Base-by-base conservation (phyloP, 2,797 vertebrate genomes). In the Decapterus maruadsi region DNA sequence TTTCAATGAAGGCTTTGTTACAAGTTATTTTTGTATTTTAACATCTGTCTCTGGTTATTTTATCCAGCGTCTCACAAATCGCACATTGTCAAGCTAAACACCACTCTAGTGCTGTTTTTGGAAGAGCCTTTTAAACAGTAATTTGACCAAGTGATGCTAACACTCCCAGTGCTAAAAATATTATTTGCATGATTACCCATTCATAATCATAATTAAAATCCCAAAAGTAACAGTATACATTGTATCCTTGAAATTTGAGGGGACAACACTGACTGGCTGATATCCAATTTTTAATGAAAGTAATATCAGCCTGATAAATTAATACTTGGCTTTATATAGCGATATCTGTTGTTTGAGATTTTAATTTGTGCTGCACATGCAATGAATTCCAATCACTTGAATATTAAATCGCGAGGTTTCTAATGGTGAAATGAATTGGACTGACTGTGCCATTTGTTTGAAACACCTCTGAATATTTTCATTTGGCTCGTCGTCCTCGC, bases 301-400 rank as follows among this genome's bases (percentile, higher is more conserved):
- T 70, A 62, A 77, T 84, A 74, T 68, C 56, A 75, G 53, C 12
- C 72, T 68, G 81, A 86, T 82, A 48, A 81, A 87, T 82, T 45
- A 78, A 83, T 81, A 79, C 72, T 72, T 13, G 63, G 34, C 62
- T 84, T 22, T 71, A 61, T 22, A 4, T 51, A 54, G 19, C 57
- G 58, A 65, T 76, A 65, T 78, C 34, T 43, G 60, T 62, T 74
- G 76, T 72, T 75, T 60, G 73, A 80, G 75, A 68, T 83, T 77
- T 84, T 87, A 69, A 76, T 82, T 72, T 54, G 60, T 73, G 77
- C 67, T n/a, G 72, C 67, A 77, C 69, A 63, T 19, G 61, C 17
- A 42, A 71, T 68, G 79, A 78, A 29, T 63, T 83, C 38, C 31
- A 63, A 72, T 80, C 36, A 12, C 38, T 58, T 34, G 20, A 69